A percentile compares a stretch with the other conserved stretches of the same genome.
These are phyloP conservation scores for Diarsia rubi DNA, from an alignment of 2,888 invertebrate species.

Conservation along the genomic window DNA sequence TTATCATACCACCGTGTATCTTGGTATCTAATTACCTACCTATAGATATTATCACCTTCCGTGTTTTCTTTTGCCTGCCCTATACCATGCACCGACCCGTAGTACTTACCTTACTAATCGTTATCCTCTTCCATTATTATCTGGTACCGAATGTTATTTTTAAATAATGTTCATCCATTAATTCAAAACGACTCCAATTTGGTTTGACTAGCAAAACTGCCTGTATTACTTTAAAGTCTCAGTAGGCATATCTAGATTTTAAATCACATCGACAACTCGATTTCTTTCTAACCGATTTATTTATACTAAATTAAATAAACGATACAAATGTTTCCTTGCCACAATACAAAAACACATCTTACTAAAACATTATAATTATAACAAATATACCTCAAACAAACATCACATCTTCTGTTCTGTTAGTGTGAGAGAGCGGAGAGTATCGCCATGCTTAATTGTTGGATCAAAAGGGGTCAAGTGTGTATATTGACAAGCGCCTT, in stretches of 20 bases:
- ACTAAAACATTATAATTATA: conserved; percentile 19
- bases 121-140: not conserved
- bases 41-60: not conserved
- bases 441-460: conserved; percentile 89
- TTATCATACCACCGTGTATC: not conserved
- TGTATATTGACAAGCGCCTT: conserved; percentile 89
- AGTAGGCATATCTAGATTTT: not conserved
- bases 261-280: not conserved
- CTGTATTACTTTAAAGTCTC: not conserved
- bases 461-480: conserved; percentile 91
- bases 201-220: not conserved
- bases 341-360: not conserved
- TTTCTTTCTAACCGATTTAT: not conserved
- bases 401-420: conserved; percentile 56
- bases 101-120: too few relatives aligned
- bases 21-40: not conserved
- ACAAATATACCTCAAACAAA: conserved; percentile 48
- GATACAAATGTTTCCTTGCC: not conserved
- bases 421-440: conserved; percentile 73
- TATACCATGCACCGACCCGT: not conserved
- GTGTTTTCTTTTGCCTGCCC: not conserved
- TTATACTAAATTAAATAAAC: not conserved
- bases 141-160: not conserved
- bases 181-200: not conserved
- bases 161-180: not conserved